Evolutionary conservation across 2,888 invertebrate species (phyloP).

Genomic region (Drosophila setosimentum): DNA sequence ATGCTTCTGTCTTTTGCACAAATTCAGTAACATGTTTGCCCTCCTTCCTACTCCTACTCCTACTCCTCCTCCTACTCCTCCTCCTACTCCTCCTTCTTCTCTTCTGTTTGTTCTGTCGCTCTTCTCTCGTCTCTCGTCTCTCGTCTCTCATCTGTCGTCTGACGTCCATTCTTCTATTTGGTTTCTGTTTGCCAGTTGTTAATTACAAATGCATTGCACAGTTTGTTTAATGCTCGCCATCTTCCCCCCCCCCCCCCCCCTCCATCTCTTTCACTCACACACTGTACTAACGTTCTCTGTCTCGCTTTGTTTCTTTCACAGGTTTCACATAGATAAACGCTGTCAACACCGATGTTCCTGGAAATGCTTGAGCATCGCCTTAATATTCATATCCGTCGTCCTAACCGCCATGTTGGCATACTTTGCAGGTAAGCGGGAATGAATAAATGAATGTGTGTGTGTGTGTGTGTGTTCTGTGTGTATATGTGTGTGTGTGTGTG

Average conservation of each 20-base stretch:
- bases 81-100: too few species aligned
- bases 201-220: constrained; percentile 57
- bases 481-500: constrained; percentile 1
- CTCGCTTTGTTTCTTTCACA: constrained; percentile 64
- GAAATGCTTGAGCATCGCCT: constrained; percentile 97
- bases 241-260: too few species aligned
- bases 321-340: constrained; percentile 96
- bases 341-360: constrained; percentile 97
- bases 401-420: constrained; percentile 97
- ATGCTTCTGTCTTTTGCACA: not conserved
- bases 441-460: constrained; percentile 1
- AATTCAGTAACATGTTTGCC: not conserved
- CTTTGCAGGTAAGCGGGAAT: constrained; percentile 93
- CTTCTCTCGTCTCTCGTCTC: not conserved
- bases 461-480: not conserved
- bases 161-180: constrained; percentile 9
- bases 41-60: not conserved
- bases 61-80: too few species aligned
- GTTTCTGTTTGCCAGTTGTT: constrained; percentile 58
- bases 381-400: constrained; percentile 95
- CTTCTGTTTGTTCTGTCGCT: not conserved
- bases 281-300: constrained; percentile 21
- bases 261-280: constrained; percentile 9
- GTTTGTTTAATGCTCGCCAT: constrained; percentile 35
- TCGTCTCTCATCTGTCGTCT: not conserved